A percentile compares a stretch with the other conserved stretches of the same genome.
Conservation (phyloP, 2,888 invertebrate species). For the Xanthorhoe spadicearia region DNA sequence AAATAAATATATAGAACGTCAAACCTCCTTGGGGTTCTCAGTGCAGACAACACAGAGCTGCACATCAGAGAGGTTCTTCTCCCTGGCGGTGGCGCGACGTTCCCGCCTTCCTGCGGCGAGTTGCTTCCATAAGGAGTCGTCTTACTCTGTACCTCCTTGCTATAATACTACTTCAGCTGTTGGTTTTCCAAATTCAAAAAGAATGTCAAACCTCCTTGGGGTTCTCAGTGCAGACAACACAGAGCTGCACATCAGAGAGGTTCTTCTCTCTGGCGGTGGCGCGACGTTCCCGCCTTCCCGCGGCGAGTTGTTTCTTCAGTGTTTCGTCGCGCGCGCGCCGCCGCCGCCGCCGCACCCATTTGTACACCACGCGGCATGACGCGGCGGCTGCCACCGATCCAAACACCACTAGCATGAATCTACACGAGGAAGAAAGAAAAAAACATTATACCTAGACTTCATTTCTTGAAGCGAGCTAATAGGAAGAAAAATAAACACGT, state of each 20-base stretch:
- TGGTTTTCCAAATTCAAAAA: no score
- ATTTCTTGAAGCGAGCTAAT: no score
- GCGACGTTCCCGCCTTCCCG: constrained; percentile 87
- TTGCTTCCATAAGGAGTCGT: constrained; percentile 85
- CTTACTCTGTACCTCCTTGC: no score
- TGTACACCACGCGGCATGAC: constrained; percentile 81
- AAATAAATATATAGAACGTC: no score
- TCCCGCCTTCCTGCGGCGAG: constrained; percentile 87
- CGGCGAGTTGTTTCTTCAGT: constrained; percentile 86
- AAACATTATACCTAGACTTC: no score
- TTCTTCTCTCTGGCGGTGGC: constrained; percentile 86
- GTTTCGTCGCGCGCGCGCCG: constrained; percentile 84
- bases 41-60: constrained; percentile 94
- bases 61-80: constrained; percentile 85
- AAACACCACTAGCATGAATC: constrained; percentile 83
- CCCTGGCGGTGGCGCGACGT: constrained; percentile 87
- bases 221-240: constrained; percentile 94
- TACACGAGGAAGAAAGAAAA: no score
- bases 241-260: constrained; percentile 87
- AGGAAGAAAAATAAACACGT: no score
- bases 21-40: constrained; percentile 93
- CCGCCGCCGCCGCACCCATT: constrained; percentile 75
- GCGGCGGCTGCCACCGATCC: constrained; percentile 83
- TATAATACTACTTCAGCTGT: no score
- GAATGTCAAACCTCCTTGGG: constrained; percentile 89